Evolutionary conservation across 2,797 vertebrate genomes (phyloP).

Genomic region (Podarcis siculus): DNA sequence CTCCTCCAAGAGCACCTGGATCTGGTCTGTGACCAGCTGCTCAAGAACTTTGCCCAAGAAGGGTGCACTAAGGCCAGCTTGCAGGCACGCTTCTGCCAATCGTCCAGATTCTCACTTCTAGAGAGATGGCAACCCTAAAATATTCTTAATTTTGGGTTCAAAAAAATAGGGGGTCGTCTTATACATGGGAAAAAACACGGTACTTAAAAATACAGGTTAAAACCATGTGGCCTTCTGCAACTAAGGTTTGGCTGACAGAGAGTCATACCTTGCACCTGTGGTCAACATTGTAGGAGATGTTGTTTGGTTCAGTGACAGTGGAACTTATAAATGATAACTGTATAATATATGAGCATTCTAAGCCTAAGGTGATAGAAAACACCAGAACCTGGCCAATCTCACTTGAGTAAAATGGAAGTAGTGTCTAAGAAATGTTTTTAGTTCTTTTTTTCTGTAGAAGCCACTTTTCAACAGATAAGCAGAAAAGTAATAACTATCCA

Average conservation of each 20-base stretch:
- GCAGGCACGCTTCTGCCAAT: too few relatives aligned
- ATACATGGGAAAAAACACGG: too few relatives aligned
- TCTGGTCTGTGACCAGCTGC: too few relatives aligned
- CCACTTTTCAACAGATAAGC: neutral
- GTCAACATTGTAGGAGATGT: neutral
- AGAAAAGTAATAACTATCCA: neutral
- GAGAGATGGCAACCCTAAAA: too few relatives aligned
- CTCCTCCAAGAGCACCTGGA: too few relatives aligned
- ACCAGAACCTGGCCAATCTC: neutral
- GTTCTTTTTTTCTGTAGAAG: neutral
- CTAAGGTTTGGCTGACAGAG: neutral
- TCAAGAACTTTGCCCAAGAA: too few relatives aligned
- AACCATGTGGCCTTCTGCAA: neutral
- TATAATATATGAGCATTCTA: neutral
- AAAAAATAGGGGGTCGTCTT: too few relatives aligned
- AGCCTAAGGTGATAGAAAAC: neutral
- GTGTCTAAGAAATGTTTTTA: neutral
- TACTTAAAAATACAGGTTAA: neutral
- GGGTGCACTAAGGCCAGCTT: too few relatives aligned
- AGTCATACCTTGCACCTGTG: neutral
- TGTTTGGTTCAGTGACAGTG: neutral
- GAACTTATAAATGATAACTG: neutral
- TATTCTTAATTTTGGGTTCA: too few relatives aligned
- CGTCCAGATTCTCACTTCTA: too few relatives aligned
- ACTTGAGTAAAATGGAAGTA: neutral